Percentiles rank a stretch among this genome's conserved stretches.
These are phyloP conservation scores for Selene dorsalis DNA, from an alignment of 2,797 vertebrate species.

Conservation along the genomic window DNA sequence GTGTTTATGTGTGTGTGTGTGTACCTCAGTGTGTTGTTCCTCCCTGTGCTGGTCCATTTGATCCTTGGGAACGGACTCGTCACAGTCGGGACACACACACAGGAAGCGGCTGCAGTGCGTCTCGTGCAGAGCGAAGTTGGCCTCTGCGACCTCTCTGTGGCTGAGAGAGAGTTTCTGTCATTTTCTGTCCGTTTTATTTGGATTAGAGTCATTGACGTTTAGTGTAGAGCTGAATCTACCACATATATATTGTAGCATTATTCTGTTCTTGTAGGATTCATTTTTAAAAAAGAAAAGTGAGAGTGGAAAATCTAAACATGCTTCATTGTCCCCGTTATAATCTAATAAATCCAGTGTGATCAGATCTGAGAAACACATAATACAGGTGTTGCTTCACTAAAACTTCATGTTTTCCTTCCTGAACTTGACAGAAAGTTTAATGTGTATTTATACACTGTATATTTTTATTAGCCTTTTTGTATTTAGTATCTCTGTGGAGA, in stretches of 20 bases:
- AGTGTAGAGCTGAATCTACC: too few species aligned
- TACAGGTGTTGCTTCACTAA: background rate
- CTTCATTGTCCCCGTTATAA: background rate
- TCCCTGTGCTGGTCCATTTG: constrained; percentile 79
- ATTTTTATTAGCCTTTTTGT: too few species aligned
- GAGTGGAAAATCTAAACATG: background rate
- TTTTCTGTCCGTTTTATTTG: background rate
- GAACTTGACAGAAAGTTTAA: background rate
- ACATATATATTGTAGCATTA: too few species aligned
- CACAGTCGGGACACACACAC: constrained; percentile 81
- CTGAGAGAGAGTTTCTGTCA: constrained; percentile 64
- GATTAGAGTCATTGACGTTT: background rate
- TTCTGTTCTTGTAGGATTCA: background rate
- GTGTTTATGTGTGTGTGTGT: background rate
- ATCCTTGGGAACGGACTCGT: constrained; percentile 75
- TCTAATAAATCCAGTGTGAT: background rate
- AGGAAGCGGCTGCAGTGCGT: constrained; percentile 86
- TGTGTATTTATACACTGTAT: too few species aligned
- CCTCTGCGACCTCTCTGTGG: constrained; percentile 80
- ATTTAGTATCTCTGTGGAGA: too few species aligned
- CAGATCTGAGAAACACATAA: background rate
- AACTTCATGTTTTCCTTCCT: too few species aligned
- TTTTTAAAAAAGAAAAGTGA: background rate
- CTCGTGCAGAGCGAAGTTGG: constrained; percentile 85
- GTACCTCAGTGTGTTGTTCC: constrained; percentile 77